Evolutionary conservation across 2,113 vertebrate species (phyloP), one percentile per base, ranked within the genome.

Genomic region (Microtus oregoni): DNA sequence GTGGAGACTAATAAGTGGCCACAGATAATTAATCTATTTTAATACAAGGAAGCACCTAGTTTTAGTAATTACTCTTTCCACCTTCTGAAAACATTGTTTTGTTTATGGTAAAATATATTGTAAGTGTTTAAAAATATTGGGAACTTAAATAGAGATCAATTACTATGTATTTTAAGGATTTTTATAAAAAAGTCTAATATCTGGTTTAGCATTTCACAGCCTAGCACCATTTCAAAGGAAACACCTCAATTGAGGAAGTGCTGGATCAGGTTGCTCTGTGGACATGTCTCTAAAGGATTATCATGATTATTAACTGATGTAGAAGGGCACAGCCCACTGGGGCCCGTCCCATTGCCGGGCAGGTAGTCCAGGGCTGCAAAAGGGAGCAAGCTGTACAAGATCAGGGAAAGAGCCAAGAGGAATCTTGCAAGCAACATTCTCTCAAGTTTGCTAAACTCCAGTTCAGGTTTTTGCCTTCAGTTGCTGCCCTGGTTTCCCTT

Each of bases 11-110:
- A 24, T 79, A 50, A 86, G 75, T 28, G 6, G 52, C 68, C 44
- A 82, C 14, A 44, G 24, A 2, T 44, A 90, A 82, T 28, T 89
- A 67, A 70, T 67, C 14, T 87, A 13, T 89, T 86, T 95, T 92
- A 67, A 91, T 2, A 50, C n/a, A 83, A 89, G 35, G 95, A 11
- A 75, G 55, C 6, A 83, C 76, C 26, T 32, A 94, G 8, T 14
- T 68, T 14, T 83, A 30, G 3, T 28, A 68, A 5, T 22, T 44
- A 38, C 4, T 8, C 24, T 19, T 87, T 2, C 70, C 9, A 32
- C 17, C 12, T 92, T 91, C 32, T 94, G 20, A 79, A 91, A 86
- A 10, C 58, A 81, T 73, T 68, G 41, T 94, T 61, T 92, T 94
- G 2, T 93, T 90, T 91, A 91, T 67, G 26, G 89, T 76, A 75